Evolutionary conservation across 2,888 invertebrate genomes (phyloP), one percentile per base, ranked within the genome.

Genomic region (Hypolimnas misippus): DNA sequence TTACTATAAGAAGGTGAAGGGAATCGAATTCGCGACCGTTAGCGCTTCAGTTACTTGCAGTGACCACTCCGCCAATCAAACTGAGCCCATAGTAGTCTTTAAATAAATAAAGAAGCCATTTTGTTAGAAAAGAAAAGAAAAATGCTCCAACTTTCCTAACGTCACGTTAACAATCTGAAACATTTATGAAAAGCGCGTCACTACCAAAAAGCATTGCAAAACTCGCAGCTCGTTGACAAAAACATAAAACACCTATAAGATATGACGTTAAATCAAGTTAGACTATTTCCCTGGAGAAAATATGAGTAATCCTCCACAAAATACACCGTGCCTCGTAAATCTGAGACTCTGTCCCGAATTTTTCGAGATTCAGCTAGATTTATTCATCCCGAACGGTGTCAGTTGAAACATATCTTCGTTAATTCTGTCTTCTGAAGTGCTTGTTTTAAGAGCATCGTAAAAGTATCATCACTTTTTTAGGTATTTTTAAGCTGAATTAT

Each of bases 291-390:
- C 6, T 14, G 5, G 42, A 25, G 49, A 25, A 14, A 14, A 29
- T 49, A 29, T 49, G 49, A 29, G 29, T 25, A 14, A n/a, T 16
- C 19, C 7, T 25, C n/a, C 14, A 14, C 6, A 49, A 14, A 14
- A 3, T 46, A 44, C 44, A 46, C 8, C 3, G 21, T 49, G 7
- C 25, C 25, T 49, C 29, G 49, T 49, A 29, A 52, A 52, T 35
- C 52, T 35, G 52, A 17, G 35, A 6, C 35, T 33, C 10, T 10
- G 52, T 35, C 52, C 35, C 52, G 35, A 38, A 50, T 50, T 52
- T 52, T 49, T 49, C 49, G n/a, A 57, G 29, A 14, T 33, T 49
- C 56, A 35, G 25, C 16, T 25, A 46, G 33, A 53, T 59, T 59
- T 53, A 53, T 53, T 33, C 25, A 46, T 25, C 31, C 35, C 14